Evolutionary conservation across 2,888 invertebrate genomes (phyloP).

Genomic region (Acronicta leporina): DNA sequence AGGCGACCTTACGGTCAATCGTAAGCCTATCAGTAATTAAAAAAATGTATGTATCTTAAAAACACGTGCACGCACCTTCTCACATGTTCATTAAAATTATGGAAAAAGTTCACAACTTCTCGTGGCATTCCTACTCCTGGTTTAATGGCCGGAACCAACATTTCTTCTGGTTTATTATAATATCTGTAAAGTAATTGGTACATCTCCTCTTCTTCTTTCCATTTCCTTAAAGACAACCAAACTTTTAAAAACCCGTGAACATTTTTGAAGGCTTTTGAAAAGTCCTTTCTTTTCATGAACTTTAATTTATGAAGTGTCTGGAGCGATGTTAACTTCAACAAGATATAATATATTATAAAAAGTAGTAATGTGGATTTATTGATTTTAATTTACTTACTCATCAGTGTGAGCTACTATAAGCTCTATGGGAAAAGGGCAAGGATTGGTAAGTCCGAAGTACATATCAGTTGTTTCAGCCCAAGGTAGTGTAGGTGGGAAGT

Average conservation of each 20-base stretch:
- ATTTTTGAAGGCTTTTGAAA: no score
- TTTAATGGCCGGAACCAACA: conserved; percentile 76
- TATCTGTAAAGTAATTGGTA: conserved; percentile 77
- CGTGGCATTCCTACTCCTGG: conserved; percentile 74
- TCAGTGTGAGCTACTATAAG: conserved; percentile 92
- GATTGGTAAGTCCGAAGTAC: conserved; percentile 90
- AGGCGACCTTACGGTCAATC: no score
- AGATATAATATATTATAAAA: no score
- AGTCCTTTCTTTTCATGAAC: no score
- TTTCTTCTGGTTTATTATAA: conserved; percentile 82
- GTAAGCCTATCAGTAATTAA: no score
- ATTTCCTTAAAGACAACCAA: conserved; percentile 64
- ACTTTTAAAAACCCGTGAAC: no score
- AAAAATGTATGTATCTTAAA: neutral
- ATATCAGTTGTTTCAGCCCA: conserved; percentile 89
- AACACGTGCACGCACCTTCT: conserved; percentile 64
- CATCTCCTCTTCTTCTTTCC: conserved; percentile 81
- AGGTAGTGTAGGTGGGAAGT: conserved; percentile 90
- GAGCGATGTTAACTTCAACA: no score
- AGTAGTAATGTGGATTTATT: neutral
- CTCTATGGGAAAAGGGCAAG: conserved; percentile 91
- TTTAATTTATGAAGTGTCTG: no score
- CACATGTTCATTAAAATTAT: conserved; percentile 68
- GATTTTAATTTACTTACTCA: conserved; percentile 77
- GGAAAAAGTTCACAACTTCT: conserved; percentile 72